Evolutionary conservation across 1,140 invertebrate genomes (phyloP), one percentile per base, ranked within the genome.

Genomic region (Tetraneura akinire): DNA sequence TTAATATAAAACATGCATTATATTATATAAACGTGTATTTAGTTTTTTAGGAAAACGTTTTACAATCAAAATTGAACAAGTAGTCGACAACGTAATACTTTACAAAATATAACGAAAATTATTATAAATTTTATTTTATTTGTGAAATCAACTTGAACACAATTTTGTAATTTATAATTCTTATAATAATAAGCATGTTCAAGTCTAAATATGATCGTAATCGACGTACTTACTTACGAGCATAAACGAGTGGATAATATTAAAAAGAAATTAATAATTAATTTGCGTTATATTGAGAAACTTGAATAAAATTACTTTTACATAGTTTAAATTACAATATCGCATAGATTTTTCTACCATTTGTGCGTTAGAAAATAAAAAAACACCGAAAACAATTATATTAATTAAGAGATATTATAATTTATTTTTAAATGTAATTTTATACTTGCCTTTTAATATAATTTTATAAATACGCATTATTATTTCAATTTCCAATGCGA

Each of bases 401-500:
- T n/a, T n/a, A n/a, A n/a, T n/a, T 64, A 37, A 6, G 3, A 3
- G 3, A 37, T 37, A 8, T 21, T 37, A n/a, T 37, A n/a, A 64
- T 37, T 64, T 64, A 64, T n/a, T 64, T 37, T 37, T 64, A 42
- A 37, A 64, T 37, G 37, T 64, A 37, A 64, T 64, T 64, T 64
- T 37, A 37, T 32, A 37, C 18, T n/a, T n/a, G n/a, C 32, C 29
- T 64, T 29, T 64, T 64, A 32, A 64, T 42, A 37, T n/a, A 64
- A 29, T 37, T 4, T 8, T 64, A 42, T 64, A 10, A 42, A n/a
- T 64, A 32, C n/a, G n/a, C n/a, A n/a, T n/a, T n/a, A n/a, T n/a
- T n/a, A n/a, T n/a, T n/a, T n/a, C n/a, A n/a, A n/a, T n/a, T n/a
- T n/a, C 32, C 32, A 37, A 37, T n/a, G n/a, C n/a, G 8, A 37